Base-by-base conservation (phyloP, 1,140 invertebrate species). In the Sitobion miscanthi region DNA sequence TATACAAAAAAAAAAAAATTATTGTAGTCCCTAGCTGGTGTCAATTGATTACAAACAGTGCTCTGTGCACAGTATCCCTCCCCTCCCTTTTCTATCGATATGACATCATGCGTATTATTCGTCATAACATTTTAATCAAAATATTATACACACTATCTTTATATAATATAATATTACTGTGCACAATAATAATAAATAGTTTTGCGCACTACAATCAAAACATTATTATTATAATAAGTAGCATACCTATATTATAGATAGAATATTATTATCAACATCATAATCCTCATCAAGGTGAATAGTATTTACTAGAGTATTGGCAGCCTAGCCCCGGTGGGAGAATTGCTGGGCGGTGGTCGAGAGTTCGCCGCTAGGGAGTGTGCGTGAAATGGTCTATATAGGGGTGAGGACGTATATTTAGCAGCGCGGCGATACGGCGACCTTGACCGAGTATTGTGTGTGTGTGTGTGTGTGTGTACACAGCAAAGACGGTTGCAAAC, bases 371-470 rank as follows among this genome's bases (percentile, higher is more conserved):
- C 38, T 11, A 87, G 85, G 85, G 85, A 30, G 85, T 87, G 42
- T 45, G 85, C 30, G 23, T 30, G 85, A 87, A 87, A 47, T 14
- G 85, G 11, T n/a, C 62, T 77, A 77, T n/a, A 47, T 25, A n/a
- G 45, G 45, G 45, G 45, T 21, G 87, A 21, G n/a, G 17, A 21
- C 38, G 42, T 23, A 86, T 11, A 49, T 14, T 49, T 47, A 25
- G 86, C 17, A 30, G 47, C 17, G 86, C 17, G 47, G 49, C n/a
- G n/a, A 17, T n/a, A n/a, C n/a, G 20, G n/a, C 17, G 87, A 54
- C 87, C 87, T 88, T 88, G 87, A 88, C 87, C 87, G 87, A 88
- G 87, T 88, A 20, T n/a, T 54, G n/a, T 14, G 87, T 69, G 62
- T 69, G 62, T 69, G 57, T 45, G 23, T 30, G 42, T 42, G 47